phyloP scores from a whole-genome alignment of 2,888 invertebrate species.

The Orgyia antiqua region DNA sequence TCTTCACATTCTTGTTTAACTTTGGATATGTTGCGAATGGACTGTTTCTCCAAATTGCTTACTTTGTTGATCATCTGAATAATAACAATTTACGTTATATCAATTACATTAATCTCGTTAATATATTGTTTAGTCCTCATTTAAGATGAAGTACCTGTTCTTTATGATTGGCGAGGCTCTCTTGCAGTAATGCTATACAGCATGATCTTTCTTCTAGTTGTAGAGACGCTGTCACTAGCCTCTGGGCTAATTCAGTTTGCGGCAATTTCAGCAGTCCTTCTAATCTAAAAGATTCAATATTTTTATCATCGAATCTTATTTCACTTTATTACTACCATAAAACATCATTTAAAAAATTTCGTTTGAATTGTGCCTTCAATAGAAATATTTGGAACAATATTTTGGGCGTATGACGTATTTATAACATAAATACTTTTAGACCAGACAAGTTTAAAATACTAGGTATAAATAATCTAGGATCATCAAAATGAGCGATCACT shows the following conservation, averaged over 20 bases:
- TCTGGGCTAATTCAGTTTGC: slow-evolving; percentile 79
- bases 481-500: too few relatives aligned
- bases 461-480: too few relatives aligned
- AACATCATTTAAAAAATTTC: background rate
- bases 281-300: slow-evolving; percentile 59
- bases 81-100: background rate
- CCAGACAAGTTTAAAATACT: too few relatives aligned
- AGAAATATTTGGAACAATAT: too few relatives aligned
- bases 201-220: slow-evolving; percentile 80
- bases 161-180: slow-evolving; percentile 75
- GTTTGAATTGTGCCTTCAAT: too few relatives aligned
- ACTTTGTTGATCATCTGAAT: slow-evolving; percentile 66
- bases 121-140: too few relatives aligned
- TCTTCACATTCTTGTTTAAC: slow-evolving; percentile 83
- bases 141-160: slow-evolving; percentile 73
- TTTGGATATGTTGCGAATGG: slow-evolving; percentile 52
- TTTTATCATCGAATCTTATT: too few relatives aligned
- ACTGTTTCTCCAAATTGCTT: slow-evolving; percentile 64
- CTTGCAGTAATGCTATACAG: slow-evolving; percentile 77
- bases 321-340: background rate
- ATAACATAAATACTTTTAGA: too few relatives aligned
- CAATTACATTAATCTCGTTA: too few relatives aligned
- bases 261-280: slow-evolving; percentile 76
- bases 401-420: too few relatives aligned
- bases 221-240: slow-evolving; percentile 78